Percentiles rank a stretch among this genome's conserved stretches.
Conservation (phyloP, 2,113 vertebrate species). For the Oryzias javanicus region DNA sequence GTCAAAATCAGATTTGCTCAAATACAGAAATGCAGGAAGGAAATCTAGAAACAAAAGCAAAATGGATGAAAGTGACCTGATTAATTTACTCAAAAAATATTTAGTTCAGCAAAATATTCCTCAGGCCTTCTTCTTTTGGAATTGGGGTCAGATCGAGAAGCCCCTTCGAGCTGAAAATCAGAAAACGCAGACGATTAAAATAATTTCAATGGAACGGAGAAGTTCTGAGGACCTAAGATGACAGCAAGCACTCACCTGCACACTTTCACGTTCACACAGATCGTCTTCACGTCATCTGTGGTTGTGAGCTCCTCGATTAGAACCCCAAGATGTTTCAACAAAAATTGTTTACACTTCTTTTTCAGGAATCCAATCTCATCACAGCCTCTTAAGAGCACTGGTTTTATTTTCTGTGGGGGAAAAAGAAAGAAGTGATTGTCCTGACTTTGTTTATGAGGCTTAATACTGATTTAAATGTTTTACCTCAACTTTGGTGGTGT, state of each 20-base stretch:
- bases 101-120: too few species aligned
- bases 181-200: not conserved
- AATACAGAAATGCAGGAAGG: too few species aligned
- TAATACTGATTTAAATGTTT: not conserved
- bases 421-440: not conserved
- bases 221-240: not conserved
- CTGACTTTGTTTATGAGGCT: not conserved
- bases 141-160: not conserved
- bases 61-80: too few species aligned
- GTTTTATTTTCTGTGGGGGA: slow-evolving; percentile 13
- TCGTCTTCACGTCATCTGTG: slow-evolving; percentile 52
- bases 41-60: too few species aligned
- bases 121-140: not conserved
- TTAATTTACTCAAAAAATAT: too few species aligned
- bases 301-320: slow-evolving; percentile 62
- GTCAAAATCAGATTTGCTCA: too few species aligned
- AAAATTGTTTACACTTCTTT: slow-evolving; percentile 25
- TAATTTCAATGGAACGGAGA: not conserved
- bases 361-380: slow-evolving; percentile 48
- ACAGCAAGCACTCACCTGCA: slow-evolving; percentile 60
- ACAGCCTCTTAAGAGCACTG: slow-evolving; percentile 30
- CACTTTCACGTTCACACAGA: slow-evolving; percentile 48
- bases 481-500: slow-evolving; percentile 12
- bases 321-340: not conserved
- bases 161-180: slow-evolving; percentile 44